Conservation (phyloP, 2,888 invertebrate genomes). For the Phyllotreta striolata region DNA sequence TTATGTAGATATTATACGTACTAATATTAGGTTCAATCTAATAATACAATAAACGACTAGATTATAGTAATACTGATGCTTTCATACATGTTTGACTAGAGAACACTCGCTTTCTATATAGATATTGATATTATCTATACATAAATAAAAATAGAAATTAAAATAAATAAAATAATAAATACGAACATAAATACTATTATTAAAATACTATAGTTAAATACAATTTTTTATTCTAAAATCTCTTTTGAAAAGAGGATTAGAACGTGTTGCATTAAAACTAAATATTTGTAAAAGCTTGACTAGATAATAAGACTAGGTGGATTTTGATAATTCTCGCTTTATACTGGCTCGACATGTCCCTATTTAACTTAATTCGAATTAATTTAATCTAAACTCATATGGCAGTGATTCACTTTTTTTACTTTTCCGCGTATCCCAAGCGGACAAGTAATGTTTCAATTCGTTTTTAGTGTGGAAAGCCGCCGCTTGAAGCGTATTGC, state of each 20-base stretch:
- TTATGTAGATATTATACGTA: neutral
- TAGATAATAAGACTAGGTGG: constrained; percentile 8
- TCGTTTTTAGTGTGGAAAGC: constrained; percentile 58
- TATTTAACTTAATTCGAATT: constrained; percentile 13
- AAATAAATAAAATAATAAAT: constrained; percentile 12
- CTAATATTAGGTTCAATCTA: neutral
- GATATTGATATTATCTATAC: constrained; percentile 36
- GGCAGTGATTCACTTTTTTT: constrained; percentile 34
- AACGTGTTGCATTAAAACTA: no score
- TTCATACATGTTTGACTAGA: constrained; percentile 39
- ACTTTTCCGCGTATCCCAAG: constrained; percentile 30
- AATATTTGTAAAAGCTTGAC: no score
- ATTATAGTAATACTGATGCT: constrained; percentile 7
- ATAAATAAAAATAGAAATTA: constrained; percentile 28
- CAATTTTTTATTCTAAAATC: no score
- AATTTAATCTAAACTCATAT: constrained; percentile 19
- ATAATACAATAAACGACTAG: constrained; percentile 11
- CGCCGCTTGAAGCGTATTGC: constrained; percentile 62
- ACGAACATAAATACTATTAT: neutral
- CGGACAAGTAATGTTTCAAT: constrained; percentile 19
- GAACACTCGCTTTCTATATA: constrained; percentile 42
- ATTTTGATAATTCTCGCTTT: constrained; percentile 15
- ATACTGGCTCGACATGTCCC: constrained; percentile 34
- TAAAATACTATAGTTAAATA: no score
- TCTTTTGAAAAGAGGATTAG: no score